These are phyloP conservation scores for Trinorchestia longiramus DNA, from an alignment of 1,140 invertebrate species.

Conservation along the genomic window DNA sequence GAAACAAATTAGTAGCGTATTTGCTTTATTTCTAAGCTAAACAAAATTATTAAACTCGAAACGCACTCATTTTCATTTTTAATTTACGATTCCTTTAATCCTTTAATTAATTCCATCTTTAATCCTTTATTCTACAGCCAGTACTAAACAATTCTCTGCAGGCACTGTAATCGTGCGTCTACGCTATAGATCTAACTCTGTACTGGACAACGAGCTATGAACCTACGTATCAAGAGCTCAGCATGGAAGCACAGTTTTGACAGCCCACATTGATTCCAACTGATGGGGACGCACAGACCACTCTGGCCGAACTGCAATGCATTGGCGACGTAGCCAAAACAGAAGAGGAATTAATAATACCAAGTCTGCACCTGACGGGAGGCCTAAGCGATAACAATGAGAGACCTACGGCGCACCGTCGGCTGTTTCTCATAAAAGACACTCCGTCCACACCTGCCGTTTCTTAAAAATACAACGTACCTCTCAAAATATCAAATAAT, in stretches of 20 bases:
- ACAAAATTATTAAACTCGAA: not conserved
- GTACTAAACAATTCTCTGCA: not conserved
- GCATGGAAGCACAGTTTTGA: not conserved
- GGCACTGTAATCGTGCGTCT: not conserved
- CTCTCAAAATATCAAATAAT: not conserved
- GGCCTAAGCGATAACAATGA: not conserved
- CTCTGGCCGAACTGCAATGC: not conserved
- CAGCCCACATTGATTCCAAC: not conserved
- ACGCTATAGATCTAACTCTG: not conserved
- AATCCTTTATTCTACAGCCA: not conserved
- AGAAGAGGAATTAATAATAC: not conserved
- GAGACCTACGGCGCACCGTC: not conserved
- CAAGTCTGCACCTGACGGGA: not conserved
- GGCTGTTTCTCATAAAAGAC: not conserved
- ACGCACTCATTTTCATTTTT: not conserved
- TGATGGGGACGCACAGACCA: not conserved
- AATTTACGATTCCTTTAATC: too few relatives aligned
- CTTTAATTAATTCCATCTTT: too few relatives aligned
- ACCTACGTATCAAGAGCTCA: not conserved
- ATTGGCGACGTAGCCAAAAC: not conserved
- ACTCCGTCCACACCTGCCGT: not conserved
- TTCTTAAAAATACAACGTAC: not conserved
- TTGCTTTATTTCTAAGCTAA: not conserved
- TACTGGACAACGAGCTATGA: not conserved
- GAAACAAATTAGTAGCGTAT: not conserved